Conservation (phyloP, 2,888 invertebrate species). For the Agrypnus murinus region DNA sequence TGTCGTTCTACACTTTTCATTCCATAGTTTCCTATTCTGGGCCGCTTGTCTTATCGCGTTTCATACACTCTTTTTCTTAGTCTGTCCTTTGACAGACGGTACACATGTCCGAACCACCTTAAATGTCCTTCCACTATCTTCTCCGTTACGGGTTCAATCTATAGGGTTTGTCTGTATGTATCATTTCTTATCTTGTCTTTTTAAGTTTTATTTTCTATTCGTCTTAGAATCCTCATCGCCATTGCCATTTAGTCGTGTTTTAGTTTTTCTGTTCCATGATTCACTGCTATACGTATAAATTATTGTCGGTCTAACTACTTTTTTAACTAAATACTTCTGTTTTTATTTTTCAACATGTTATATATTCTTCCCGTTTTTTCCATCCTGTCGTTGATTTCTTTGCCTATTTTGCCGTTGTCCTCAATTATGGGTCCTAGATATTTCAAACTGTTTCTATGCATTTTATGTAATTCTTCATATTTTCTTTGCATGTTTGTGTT, state of each 20-base stretch:
- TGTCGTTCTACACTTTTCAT: constrained; percentile 9
- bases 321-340: constrained; percentile 8
- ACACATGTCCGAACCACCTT: constrained; percentile 27
- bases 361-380: constrained; percentile 4
- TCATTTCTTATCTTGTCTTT: not conserved
- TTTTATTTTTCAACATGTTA: constrained; percentile 19
- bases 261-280: constrained; percentile 4
- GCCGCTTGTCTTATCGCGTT: constrained; percentile 17
- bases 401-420: constrained; percentile 9
- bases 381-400: constrained; percentile 13
- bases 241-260: too few relatives aligned
- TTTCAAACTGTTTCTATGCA: too few relatives aligned
- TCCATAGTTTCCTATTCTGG: constrained; percentile 18
- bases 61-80: constrained; percentile 19
- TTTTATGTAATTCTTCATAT: too few relatives aligned
- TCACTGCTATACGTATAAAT: not conserved
- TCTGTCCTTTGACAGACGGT: not conserved
- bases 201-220: too few relatives aligned
- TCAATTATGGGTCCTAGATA: constrained; percentile 11
- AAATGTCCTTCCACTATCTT: constrained; percentile 9
- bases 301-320: constrained; percentile 1
- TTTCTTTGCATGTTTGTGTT: too few relatives aligned
- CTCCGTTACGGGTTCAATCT: not conserved
- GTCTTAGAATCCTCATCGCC: too few relatives aligned
- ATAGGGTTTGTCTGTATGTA: not conserved